Base-by-base conservation (phyloP, 2,888 invertebrate species). In the Brachynemurus nebulosus region DNA sequence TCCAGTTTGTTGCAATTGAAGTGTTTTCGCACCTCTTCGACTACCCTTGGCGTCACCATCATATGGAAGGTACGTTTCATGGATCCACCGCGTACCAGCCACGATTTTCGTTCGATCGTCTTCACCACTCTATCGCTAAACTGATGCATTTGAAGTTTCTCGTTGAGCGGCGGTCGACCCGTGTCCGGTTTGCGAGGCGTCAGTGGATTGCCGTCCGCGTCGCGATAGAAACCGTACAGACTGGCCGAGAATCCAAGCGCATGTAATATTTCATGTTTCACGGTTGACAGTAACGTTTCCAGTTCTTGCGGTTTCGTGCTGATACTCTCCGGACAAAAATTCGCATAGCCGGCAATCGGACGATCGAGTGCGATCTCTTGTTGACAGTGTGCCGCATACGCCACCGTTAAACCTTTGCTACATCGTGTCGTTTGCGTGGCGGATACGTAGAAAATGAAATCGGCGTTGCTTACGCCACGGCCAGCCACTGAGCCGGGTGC, bases 311-410 rank as follows among this genome's bases (percentile, higher is more conserved):
- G 78, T 57, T 88, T 88, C 14, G 89, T 90, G 48, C 89, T 91
- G 50, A 98, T 82, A 56, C 90, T 90, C 16, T 85, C 79, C 0
- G 98, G 98, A 56, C 98, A 98, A 53, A 98, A 78, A 70, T 98
- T 98, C 0, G 97, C 95, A 68, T 98, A 96, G 0, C 98, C 98
- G 0, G 45, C 34, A 27, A 49, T 53, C 55, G 56, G 85, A 85
- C 88, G 74, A 66, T 98, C 97, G 25, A 95, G 66, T 0, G 84
- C 82, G 0, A 84, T 76, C 64, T 98, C 97, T 62, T 95, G 93
- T 61, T 98, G 97, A 57, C 98, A 98, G 63, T 98, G 97, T 1
- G 96, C 95, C 1, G 97, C 96, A 65, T 96, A 97, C 0, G 97
- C 96, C 2, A 96, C 92, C 0, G 96, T 95, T 49, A 86, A 70